Base-by-base conservation (phyloP, 2,888 invertebrate species). In the Lottia gigantea region DNA sequence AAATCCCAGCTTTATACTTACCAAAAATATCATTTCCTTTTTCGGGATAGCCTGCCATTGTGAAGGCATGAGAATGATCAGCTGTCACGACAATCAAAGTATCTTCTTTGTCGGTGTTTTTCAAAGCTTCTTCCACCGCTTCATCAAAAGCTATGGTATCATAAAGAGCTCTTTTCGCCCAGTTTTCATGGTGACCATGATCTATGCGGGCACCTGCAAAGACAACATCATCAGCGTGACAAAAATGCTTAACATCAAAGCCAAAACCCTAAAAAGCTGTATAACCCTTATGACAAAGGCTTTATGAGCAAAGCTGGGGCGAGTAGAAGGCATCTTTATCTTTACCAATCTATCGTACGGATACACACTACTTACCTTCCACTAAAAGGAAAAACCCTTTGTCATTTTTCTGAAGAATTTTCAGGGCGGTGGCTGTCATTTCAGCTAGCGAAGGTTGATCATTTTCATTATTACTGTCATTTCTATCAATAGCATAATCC, bases 111-210 rank as follows among this genome's bases (percentile, higher is more conserved):
- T 89, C 89, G 0, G 91, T 19, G 76, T 93, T 81, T 15, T 90
- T 85, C 68, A 90, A 85, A 0, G 94, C 93, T 79, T 88, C 90
- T 74, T 91, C 83, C 16, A 94, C 90, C 0, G 95, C 93, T 77
- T 92, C 91, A 46, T 93, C 91, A 83, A 97, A 92, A 83, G 93
- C 93, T 73, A 94, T 90, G 0, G 94, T 93, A 85, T 96, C 96
- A 78, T 93, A 92, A 0, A 96, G 86, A 0, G 96, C 94, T 46
- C 68, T 74, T 19, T 74, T 74, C 6, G 86, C 87, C 14, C 70
- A 68, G 16, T 95, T 92, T 25, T 91, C 91, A 85, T 95, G 95
- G 70, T 88, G 88, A n/a, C 79, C 88, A 64, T 82, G 85, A 77
- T 88, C 88, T 26, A 88, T 88, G 12, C 83, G 79, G 3, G 86